Percentiles rank a stretch among this genome's conserved stretches.
These are phyloP conservation scores for Petaurus breviceps DNA, from an alignment of 2,113 vertebrate species.

Conservation along the genomic window DNA sequence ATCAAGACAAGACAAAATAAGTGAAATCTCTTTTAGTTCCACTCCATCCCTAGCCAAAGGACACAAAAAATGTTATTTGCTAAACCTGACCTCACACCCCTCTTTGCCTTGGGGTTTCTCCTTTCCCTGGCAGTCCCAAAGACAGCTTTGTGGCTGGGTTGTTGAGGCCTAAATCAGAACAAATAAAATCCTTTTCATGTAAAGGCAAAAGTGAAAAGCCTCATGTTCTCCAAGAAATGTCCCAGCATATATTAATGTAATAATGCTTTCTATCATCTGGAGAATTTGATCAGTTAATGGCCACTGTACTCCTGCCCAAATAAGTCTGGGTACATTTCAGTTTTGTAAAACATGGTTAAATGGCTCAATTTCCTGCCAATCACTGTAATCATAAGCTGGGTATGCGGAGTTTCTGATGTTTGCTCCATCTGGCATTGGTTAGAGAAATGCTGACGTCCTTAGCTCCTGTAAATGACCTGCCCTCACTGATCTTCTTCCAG, in stretches of 20 bases:
- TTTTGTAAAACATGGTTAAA: slow-evolving; percentile 28
- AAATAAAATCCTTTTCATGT: slow-evolving; percentile 6
- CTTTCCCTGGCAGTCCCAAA: neutral
- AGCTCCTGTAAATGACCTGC: neutral
- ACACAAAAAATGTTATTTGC: neutral
- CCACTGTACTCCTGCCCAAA: neutral
- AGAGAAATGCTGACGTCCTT: neutral
- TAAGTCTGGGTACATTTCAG: neutral
- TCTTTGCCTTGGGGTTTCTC: slow-evolving; percentile 44
- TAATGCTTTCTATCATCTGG: slow-evolving; percentile 13
- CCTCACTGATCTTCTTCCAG: neutral
- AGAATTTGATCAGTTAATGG: slow-evolving; percentile 3
- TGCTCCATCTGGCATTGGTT: neutral
- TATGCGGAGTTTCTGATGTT: slow-evolving; percentile 1
- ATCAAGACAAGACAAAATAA: slow-evolving; percentile 6
- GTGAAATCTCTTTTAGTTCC: neutral
- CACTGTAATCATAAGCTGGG: neutral
- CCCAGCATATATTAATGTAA: neutral
- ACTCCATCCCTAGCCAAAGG: neutral
- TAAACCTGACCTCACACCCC: neutral
- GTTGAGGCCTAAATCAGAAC: slow-evolving; percentile 2
- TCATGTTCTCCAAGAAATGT: slow-evolving; percentile 7
- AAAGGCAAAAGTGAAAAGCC: slow-evolving; percentile 16
- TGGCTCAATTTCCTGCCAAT: neutral
- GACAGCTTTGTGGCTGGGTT: neutral